A percentile compares a stretch with the other conserved stretches of the same genome.
Conservation (phyloP, 2,888 invertebrate genomes). For the Pseudococcus longispinus region DNA sequence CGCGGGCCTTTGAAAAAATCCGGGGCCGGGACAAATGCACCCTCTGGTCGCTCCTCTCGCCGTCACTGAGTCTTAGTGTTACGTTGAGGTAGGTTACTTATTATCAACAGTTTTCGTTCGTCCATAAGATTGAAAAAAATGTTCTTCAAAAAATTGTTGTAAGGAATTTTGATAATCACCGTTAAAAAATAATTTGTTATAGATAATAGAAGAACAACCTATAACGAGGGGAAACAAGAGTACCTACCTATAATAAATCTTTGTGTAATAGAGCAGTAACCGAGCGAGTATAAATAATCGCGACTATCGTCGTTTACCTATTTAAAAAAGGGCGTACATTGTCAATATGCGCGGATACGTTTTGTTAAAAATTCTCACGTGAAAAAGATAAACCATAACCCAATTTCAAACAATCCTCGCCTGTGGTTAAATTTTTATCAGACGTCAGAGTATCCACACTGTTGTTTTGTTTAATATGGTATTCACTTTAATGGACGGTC, state of each 20-base stretch:
- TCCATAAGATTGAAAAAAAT: background rate
- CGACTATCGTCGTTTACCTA: background rate
- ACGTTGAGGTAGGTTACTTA: background rate
- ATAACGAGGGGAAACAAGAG: background rate
- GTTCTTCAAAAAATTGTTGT: background rate
- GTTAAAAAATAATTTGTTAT: background rate
- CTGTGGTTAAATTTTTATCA: background rate
- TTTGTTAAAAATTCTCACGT: conserved; percentile 7
- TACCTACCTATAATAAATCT: background rate
- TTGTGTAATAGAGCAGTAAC: background rate
- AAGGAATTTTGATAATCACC: background rate
- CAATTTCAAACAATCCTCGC: background rate
- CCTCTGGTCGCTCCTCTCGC: no score
- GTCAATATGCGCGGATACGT: background rate
- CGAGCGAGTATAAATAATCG: background rate
- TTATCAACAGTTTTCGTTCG: background rate
- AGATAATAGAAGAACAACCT: background rate
- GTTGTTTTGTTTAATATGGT: background rate
- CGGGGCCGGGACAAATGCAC: no score
- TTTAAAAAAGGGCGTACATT: background rate
- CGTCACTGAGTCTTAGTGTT: background rate
- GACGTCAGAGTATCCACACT: background rate
- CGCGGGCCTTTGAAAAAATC: no score
- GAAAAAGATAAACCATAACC: background rate
- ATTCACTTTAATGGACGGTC: background rate